Percentiles rank a stretch among this genome's conserved stretches.
phyloP scores from a whole-genome alignment of 2,113 vertebrate genomes.

The Agapornis roseicollis region DNA sequence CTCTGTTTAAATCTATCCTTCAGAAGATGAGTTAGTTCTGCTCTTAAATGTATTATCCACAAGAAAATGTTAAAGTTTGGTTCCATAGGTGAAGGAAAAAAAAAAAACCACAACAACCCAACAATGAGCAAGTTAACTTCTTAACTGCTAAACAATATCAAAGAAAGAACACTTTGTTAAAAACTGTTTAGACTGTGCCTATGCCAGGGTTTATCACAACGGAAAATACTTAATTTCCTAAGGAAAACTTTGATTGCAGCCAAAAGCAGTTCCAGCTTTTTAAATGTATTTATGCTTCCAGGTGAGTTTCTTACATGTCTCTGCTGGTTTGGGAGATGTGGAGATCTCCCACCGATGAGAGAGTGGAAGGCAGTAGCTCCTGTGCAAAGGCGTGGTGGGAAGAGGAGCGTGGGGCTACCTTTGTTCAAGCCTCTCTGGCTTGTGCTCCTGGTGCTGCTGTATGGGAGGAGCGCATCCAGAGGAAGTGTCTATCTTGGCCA shows the following conservation, averaged over 20 bases:
- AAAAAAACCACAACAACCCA: no score
- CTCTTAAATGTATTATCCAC: background rate
- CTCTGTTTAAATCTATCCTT: background rate
- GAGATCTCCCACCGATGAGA: background rate
- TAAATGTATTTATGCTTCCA: background rate
- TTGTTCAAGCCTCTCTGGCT: background rate
- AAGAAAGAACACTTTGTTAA: background rate
- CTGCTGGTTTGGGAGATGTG: background rate
- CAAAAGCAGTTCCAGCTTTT: background rate
- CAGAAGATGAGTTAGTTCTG: background rate
- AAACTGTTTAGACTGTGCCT: background rate
- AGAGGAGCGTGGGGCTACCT: rapidly evolving
- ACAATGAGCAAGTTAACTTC: background rate
- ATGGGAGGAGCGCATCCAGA: background rate
- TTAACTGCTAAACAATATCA: background rate
- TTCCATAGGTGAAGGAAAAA: background rate
- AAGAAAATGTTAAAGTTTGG: background rate
- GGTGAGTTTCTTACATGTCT: background rate
- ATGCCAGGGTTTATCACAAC: background rate
- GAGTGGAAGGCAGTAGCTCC: background rate
- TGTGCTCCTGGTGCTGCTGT: background rate
- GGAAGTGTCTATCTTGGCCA: rapidly evolving
- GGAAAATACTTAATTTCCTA: constrained; percentile 8
- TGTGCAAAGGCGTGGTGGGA: background rate
- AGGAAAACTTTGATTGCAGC: background rate